Percentiles rank a stretch among this genome's conserved stretches.
phyloP scores from a whole-genome alignment of 2,797 vertebrate species.

The Esox masquinongy region DNA sequence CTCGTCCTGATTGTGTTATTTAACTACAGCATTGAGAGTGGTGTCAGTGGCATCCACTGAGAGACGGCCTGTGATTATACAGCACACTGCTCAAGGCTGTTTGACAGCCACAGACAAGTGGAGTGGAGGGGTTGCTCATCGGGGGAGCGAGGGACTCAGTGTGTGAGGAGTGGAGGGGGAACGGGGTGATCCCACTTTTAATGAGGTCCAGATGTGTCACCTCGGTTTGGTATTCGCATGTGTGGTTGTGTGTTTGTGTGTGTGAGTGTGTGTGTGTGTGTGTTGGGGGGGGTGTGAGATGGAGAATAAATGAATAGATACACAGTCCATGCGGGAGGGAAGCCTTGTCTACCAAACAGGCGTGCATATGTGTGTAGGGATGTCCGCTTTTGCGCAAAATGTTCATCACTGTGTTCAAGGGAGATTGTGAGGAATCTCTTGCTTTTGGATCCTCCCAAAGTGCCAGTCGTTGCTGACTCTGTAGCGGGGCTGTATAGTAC shows the following conservation, averaged over 20 bases:
- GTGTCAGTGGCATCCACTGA: conserved; percentile 54
- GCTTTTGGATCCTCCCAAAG: conserved; percentile 35
- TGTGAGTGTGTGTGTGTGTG: not conserved
- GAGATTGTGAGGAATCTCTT: conserved; percentile 46
- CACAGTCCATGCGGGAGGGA: not conserved
- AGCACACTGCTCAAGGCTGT: conserved; percentile 56
- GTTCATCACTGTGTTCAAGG: conserved; percentile 26
- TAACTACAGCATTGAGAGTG: conserved; percentile 49
- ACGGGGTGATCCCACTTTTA: not conserved
- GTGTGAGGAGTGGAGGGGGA: not conserved
- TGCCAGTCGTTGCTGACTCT: not conserved
- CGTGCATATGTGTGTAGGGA: not conserved
- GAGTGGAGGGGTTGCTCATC: conserved; percentile 16
- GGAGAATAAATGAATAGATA: not conserved
- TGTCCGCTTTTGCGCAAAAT: no score
- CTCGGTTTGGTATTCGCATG: not conserved
- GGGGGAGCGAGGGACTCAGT: not conserved
- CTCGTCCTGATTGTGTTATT: conserved; percentile 60
- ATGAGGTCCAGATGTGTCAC: not conserved
- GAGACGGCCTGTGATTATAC: conserved; percentile 60
- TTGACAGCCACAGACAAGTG: conserved; percentile 23
- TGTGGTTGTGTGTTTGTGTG: not conserved
- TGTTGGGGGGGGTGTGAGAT: not conserved
- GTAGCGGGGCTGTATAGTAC: not conserved
- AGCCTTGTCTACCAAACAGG: not conserved